phyloP scores from a whole-genome alignment of 1,140 invertebrate genomes.

The Danaus plexippus region DNA sequence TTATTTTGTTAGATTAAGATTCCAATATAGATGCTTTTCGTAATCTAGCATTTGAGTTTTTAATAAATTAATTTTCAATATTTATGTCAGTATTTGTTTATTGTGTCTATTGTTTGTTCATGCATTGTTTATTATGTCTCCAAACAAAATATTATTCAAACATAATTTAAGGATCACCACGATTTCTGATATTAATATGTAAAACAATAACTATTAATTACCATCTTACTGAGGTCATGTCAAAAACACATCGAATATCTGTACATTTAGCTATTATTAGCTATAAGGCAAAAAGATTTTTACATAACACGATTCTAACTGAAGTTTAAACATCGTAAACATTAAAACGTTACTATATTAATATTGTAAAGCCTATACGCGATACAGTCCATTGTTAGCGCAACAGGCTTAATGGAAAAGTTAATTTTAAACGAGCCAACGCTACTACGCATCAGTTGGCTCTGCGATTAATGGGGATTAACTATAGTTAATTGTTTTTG shows the following conservation, averaged over 20 bases:
- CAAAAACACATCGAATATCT: not conserved
- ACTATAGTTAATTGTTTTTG: slow-evolving; percentile 25
- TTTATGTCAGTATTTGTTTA: too few species aligned
- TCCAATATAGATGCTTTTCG: too few species aligned
- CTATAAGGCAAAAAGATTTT: not conserved
- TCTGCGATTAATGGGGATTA: slow-evolving; percentile 24
- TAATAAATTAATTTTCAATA: too few species aligned
- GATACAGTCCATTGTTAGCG: slow-evolving; percentile 19
- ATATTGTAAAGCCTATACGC: slow-evolving; percentile 8
- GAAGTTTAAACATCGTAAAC: slow-evolving; percentile 5
- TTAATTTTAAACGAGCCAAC: slow-evolving; percentile 28
- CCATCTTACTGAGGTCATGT: not conserved
- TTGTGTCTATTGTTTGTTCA: too few species aligned
- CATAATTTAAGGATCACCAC: too few species aligned
- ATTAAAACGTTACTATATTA: slow-evolving; percentile 9
- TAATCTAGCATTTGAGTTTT: too few species aligned
- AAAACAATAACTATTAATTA: slow-evolving; percentile 4
- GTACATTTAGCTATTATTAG: too few species aligned
- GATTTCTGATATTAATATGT: too few species aligned
- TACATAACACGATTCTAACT: not conserved
- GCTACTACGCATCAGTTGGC: slow-evolving; percentile 21
- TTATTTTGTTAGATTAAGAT: too few species aligned
- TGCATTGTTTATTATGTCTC: too few species aligned
- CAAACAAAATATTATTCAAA: too few species aligned
- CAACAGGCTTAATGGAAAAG: slow-evolving; percentile 26